These are phyloP conservation scores for Sebastiscus tertius DNA, from an alignment of 2,797 vertebrate species.

Conservation along the genomic window DNA sequence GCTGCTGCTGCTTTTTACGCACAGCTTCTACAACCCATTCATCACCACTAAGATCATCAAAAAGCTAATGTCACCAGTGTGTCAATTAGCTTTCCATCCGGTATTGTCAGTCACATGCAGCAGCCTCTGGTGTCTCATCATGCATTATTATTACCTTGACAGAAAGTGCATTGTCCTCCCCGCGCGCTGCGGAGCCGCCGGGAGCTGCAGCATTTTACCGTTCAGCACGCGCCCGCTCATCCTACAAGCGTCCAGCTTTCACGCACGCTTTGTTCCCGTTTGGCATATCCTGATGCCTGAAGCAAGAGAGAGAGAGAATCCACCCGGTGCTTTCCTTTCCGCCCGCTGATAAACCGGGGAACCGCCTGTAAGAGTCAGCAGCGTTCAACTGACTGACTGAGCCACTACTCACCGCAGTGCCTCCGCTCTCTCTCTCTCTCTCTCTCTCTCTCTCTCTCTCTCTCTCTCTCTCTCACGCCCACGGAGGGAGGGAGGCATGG, in stretches of 20 bases:
- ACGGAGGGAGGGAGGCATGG: conserved; percentile 53
- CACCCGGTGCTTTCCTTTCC: conserved; percentile 29
- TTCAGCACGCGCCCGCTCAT: conserved; percentile 85
- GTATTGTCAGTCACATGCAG: conserved; percentile 17
- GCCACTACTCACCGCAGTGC: conserved; percentile 66
- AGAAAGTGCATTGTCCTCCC: conserved; percentile 85
- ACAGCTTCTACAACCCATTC: conserved; percentile 29
- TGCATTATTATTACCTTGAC: conserved; percentile 78
- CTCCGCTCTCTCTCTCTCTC: conserved; percentile 31
- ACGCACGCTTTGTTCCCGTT: conserved; percentile 68
- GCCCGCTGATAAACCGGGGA: conserved; percentile 32
- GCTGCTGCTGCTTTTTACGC: conserved; percentile 66
- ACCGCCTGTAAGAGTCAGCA: conserved; percentile 73
- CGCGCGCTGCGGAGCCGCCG: conserved; percentile 79
- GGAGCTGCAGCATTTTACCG: conserved; percentile 84
- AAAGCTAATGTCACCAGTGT: conserved; percentile 21
- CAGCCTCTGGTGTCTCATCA: conserved; percentile 15
- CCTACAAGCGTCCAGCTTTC: conserved; percentile 59
- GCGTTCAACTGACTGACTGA: conserved; percentile 66
- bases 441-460: no score
- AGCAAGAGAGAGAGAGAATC: conserved; percentile 3
- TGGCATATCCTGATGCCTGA: conserved; percentile 60
- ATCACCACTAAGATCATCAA: background rate
- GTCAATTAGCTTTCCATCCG: conserved; percentile 29
- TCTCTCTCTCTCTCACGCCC: no score